phyloP scores from a whole-genome alignment of 1,140 invertebrate species.

The Drosophila ercepeae region DNA sequence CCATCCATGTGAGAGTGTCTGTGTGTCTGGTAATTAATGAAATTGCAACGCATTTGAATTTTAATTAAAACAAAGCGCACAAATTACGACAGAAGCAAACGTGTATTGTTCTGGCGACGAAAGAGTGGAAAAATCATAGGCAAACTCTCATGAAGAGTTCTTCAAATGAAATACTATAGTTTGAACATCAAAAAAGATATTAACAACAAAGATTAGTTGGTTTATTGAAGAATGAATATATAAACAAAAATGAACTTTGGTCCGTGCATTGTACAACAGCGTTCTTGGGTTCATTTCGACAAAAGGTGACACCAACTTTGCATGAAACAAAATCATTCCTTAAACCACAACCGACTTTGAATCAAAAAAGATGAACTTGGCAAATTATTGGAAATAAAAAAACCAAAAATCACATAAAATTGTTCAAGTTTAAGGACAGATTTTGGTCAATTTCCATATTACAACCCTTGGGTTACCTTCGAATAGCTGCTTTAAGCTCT shows the following conservation, averaged over 20 bases:
- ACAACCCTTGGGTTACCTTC: not conserved
- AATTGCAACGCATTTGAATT: slow-evolving; percentile 82
- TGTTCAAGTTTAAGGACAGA: not conserved
- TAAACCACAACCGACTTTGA: too few relatives aligned
- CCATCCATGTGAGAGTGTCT: slow-evolving; percentile 10
- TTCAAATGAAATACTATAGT: not conserved
- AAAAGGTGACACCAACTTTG: too few relatives aligned
- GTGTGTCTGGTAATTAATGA: slow-evolving; percentile 78
- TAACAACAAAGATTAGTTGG: too few relatives aligned
- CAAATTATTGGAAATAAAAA: too few relatives aligned
- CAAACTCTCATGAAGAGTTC: not conserved
- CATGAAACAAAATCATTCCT: too few relatives aligned
- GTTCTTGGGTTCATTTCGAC: too few relatives aligned
- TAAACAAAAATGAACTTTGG: too few relatives aligned
- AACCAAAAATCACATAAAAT: too few relatives aligned
- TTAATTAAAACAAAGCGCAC: slow-evolving; percentile 81
- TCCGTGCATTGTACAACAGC: too few relatives aligned
- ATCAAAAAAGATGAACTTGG: too few relatives aligned
- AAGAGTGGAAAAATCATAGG: slow-evolving; percentile 2
- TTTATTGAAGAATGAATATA: too few relatives aligned
- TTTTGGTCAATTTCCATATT: not conserved
- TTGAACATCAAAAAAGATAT: not conserved
- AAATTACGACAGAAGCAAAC: slow-evolving; percentile 60
- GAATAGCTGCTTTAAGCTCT: slow-evolving; percentile 4
- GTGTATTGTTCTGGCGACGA: not conserved